Evolutionary conservation across 2,888 invertebrate species (phyloP), one percentile per base, ranked within the genome.

Genomic region (Eristalis pertinax): DNA sequence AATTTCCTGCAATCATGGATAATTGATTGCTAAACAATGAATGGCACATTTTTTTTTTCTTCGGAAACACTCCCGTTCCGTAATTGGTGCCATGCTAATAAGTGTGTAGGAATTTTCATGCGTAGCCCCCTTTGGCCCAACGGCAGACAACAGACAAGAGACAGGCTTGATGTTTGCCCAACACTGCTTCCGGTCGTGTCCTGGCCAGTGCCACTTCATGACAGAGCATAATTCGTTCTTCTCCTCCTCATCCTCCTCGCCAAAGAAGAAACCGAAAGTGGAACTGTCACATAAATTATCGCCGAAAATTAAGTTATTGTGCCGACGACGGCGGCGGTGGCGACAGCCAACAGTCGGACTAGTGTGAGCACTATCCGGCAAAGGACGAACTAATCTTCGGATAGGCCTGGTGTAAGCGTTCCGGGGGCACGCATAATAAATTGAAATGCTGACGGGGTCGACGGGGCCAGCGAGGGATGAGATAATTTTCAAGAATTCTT

Each of bases 1-100:
- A 86, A 86, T 82, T 74, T 86, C 77, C 29, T 78, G 77, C 78
- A 86, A 86, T 85, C 85, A 75, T 69, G 64, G 82, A 65, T 86
- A 86, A 86, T 86, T 86, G 85, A 86, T 86, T 86, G 82, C 85
- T 78, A 86, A 82, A 82, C 82, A 86, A 82, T 86, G 77, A 82
- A 67, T 74, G 70, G 72, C 41, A 50, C 74, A 58, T 69, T 74
- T 84, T 65, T 65, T 41, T n/a, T 58, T 35, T 64, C 13, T 15
- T 15, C 8, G 32, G 41, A 10, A 38, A n/a, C 62, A 13, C 2
- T 7, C 63, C n/a, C 29, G n/a, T 11, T 32, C 50, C 62, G 63
- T 38, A 22, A 63, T 76, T 24, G 74, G 67, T 68, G 80, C 68
- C 80, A 68, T 74, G 80, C 80, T 74, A 80, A 80, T 80, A 73